Conservation (phyloP, 2,797 vertebrate species). For the Menidia menidia region DNA sequence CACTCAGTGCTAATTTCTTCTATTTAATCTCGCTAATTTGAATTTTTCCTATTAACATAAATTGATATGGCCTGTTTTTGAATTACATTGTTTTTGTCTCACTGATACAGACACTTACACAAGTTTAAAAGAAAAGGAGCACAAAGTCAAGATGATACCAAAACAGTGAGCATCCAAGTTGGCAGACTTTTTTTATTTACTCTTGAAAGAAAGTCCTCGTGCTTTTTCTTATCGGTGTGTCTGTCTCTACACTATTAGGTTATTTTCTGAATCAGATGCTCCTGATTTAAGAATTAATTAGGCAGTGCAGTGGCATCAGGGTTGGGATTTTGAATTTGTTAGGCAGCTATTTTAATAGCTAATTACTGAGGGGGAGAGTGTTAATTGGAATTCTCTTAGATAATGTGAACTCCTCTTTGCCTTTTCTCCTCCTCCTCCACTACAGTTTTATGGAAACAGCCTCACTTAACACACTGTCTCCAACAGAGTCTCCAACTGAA, state of each 20-base stretch:
- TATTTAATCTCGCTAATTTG: too few relatives aligned
- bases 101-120: conserved; percentile 6
- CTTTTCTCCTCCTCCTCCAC: conserved; percentile 56
- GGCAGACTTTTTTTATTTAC: not conserved
- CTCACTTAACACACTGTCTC: conserved; percentile 54
- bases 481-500: conserved; percentile 41
- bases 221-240: conserved; percentile 33
- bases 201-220: not conserved
- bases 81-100: not conserved
- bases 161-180: not conserved
- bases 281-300: conserved; percentile 79
- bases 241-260: conserved; percentile 64
- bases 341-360: conserved; percentile 84
- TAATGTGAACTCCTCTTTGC: conserved; percentile 78
- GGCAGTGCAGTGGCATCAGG: conserved; percentile 56
- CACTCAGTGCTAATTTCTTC: not conserved
- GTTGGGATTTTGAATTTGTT: conserved; percentile 79
- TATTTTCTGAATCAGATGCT: conserved; percentile 62
- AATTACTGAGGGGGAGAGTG: conserved; percentile 92
- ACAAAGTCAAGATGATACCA: conserved; percentile 5
- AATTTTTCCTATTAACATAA: not conserved
- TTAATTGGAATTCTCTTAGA: conserved; percentile 91
- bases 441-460: conserved; percentile 70
- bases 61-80: not conserved
- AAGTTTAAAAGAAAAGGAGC: conserved; percentile 16